phyloP scores from a whole-genome alignment of 2,888 invertebrate genomes.

The Nasonia oneida region DNA sequence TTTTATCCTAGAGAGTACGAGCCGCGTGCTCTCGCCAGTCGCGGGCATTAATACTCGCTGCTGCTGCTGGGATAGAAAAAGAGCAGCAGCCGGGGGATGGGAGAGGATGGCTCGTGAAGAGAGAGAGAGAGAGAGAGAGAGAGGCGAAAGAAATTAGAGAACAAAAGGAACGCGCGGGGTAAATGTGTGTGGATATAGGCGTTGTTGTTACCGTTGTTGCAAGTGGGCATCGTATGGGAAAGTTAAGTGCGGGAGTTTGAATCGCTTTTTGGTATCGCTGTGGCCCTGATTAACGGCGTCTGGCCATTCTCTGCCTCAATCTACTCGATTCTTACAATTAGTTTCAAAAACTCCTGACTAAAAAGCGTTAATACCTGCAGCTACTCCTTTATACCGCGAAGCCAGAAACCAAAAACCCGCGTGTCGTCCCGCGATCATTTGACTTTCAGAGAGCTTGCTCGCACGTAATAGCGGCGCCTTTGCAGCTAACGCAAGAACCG shows the following conservation, averaged over 20 bases:
- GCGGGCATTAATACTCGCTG: conserved; percentile 45
- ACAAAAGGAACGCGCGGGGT: conserved; percentile 52
- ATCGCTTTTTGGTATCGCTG: neutral
- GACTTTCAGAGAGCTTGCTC: neutral
- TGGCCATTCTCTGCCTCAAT: no score
- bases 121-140: conserved; percentile 26
- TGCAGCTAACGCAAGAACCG: neutral
- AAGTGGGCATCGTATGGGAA: neutral
- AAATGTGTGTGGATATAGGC: conserved; percentile 24
- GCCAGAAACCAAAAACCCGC: neutral
- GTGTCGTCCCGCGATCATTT: neutral
- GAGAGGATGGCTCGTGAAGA: neutral
- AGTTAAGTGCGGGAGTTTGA: conserved; percentile 41
- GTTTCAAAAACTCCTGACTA: no score
- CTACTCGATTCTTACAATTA: no score
- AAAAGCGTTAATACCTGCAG: no score
- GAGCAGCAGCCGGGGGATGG: neutral
- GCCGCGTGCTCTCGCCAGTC: conserved; percentile 28
- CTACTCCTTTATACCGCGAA: no score
- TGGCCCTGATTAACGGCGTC: no score
- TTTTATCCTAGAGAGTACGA: conserved; percentile 65
- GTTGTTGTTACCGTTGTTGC: neutral
- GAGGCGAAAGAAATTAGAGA: conserved; percentile 57
- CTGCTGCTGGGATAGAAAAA: conserved; percentile 45
- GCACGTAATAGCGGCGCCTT: neutral